Conservation (phyloP, 2,888 invertebrate species). For the Epinotia nisella region DNA sequence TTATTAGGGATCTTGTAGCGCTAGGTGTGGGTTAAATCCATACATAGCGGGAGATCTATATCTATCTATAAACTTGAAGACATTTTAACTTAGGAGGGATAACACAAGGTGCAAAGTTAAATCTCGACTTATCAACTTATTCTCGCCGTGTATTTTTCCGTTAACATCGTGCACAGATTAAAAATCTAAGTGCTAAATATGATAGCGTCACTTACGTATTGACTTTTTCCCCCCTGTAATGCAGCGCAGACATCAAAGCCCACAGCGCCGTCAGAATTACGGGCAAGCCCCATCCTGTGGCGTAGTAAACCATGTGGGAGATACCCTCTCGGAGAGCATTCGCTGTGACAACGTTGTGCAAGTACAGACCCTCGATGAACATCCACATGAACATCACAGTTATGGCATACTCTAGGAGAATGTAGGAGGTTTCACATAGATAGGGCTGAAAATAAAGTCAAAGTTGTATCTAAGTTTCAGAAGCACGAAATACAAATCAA, state of each 20-base stretch:
- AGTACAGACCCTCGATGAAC: conserved; percentile 96
- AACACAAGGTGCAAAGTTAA: too few species aligned
- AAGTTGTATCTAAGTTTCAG: neutral
- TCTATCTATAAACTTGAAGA: too few species aligned
- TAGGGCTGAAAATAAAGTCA: conserved; percentile 85
- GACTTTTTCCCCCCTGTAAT: conserved; percentile 63
- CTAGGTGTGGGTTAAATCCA: neutral
- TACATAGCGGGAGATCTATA: too few species aligned
- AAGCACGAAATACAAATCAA: neutral
- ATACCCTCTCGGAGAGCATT: conserved; percentile 87
- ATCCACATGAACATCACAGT: conserved; percentile 98
- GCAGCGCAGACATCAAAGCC: conserved; percentile 85
- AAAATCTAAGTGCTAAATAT: neutral
- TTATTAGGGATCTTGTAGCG: neutral
- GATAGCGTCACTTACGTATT: conserved; percentile 54
- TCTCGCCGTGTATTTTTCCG: neutral
- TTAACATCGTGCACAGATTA: neutral
- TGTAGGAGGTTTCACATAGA: conserved; percentile 91
- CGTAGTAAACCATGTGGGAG: conserved; percentile 84
- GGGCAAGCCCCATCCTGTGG: conserved; percentile 91
- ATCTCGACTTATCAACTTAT: too few species aligned
- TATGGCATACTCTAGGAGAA: conserved; percentile 93
- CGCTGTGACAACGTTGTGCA: conserved; percentile 93
- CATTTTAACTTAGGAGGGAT: too few species aligned
- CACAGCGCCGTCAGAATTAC: conserved; percentile 88